Conservation (phyloP, 2,113 vertebrate genomes). For the Columbina picui region DNA sequence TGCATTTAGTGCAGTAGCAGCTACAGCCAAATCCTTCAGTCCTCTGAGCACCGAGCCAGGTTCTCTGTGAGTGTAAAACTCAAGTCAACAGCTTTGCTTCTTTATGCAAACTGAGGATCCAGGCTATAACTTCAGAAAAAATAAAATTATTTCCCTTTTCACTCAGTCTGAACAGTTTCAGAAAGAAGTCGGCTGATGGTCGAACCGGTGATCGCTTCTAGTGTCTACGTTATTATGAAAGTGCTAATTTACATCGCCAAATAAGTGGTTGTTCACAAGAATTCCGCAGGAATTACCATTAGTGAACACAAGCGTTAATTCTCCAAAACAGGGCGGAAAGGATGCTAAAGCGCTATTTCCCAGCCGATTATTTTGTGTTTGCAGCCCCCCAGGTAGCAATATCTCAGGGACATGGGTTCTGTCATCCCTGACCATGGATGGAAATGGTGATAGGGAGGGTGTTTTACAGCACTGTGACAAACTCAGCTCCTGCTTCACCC, state of each 20-base stretch:
- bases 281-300: background rate
- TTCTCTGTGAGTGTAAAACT: background rate
- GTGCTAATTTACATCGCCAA: background rate
- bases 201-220: background rate
- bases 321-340: background rate
- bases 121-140: background rate
- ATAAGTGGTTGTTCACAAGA: background rate
- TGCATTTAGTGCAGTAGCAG: background rate
- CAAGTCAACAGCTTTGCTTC: background rate
- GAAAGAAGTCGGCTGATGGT: conserved; percentile 20
- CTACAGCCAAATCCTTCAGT: background rate
- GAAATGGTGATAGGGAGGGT: background rate
- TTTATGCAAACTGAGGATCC: background rate
- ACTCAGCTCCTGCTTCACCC: background rate
- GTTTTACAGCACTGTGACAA: background rate
- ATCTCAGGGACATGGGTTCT: background rate
- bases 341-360: background rate
- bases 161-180: background rate
- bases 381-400: background rate
- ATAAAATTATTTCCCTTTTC: conserved; percentile 17
- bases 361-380: background rate
- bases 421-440: background rate
- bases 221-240: background rate
- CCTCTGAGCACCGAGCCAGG: background rate
- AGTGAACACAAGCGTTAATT: background rate